Conservation (phyloP, 2,797 vertebrate species). For the Sebastes alutus region DNA sequence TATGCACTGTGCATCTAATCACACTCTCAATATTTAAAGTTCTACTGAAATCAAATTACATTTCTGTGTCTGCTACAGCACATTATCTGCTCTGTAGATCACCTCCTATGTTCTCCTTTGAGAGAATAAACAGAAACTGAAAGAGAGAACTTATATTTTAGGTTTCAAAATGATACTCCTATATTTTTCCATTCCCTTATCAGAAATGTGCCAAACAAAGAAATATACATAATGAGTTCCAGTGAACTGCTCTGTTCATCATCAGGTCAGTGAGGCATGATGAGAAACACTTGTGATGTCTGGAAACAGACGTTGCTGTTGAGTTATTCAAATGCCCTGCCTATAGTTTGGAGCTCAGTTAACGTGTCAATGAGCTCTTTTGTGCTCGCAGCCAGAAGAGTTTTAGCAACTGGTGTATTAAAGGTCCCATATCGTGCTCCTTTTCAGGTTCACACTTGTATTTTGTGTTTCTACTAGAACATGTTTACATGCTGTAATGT, state of each 20-base stretch:
- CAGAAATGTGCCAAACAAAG: background rate
- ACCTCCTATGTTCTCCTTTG: background rate
- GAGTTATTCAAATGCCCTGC: background rate
- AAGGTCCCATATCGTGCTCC: too few relatives aligned
- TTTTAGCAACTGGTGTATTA: background rate
- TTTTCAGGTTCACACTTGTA: too few relatives aligned
- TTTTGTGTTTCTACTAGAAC: too few relatives aligned
- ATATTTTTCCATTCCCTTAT: rapidly evolving
- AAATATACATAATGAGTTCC: background rate
- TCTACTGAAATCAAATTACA: background rate
- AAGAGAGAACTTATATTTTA: background rate
- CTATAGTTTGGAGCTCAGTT: background rate
- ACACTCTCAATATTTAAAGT: background rate
- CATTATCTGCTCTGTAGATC: background rate
- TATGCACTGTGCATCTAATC: background rate
- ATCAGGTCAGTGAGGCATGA: background rate
- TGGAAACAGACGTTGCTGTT: background rate
- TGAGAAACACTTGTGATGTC: background rate
- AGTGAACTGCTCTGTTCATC: background rate
- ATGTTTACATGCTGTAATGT: too few relatives aligned
- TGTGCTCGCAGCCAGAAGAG: background rate
- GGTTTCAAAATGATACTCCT: background rate
- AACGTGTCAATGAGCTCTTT: background rate
- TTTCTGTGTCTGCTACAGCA: background rate
- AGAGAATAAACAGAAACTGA: background rate